Evolutionary conservation across 2,797 vertebrate species (phyloP), one percentile per base, ranked within the genome.

Genomic region (Sebastolobus alascanus): DNA sequence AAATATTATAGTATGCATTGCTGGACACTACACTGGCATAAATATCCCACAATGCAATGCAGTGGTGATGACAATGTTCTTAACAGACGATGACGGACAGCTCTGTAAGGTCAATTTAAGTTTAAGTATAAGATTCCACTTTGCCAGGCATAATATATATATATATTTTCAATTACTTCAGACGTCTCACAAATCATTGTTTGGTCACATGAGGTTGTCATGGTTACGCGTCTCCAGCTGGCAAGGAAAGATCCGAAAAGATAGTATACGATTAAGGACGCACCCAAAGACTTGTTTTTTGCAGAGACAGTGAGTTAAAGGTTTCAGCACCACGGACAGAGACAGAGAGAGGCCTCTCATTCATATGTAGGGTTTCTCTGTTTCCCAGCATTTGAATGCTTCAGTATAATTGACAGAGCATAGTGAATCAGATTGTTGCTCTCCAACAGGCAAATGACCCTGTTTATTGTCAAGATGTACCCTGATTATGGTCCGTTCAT

Each of bases 251-350:
- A n/a, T 31, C 31, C 5, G 31, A 31, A 31, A 31, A 31, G 31
- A 31, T 46, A 46, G 14, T 50, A 4, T 52, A 8, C 2, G 18
- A n/a, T 52, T 52, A 52, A 1, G 8, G 46, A 50, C 4, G 1
- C 18, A 9, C 46, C 4, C 46, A 52, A 2, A 52, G 46, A 22
- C 3, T 4, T 12, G 14, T 2, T 31, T n/a, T 67, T 31, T 35
- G 29, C 5, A 11, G 31, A 13, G 11, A 13, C 12, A 12, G 16
- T 7, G 2, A 8, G 22, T 14, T 25, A 8, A 14, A 56, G 43
- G 14, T 29, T 84, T 77, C 61, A 86, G 67, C 46, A 68, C 60
- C 64, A 58, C 0, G 55, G 55, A 84, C 69, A 82, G 73, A 68
- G 67, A 52, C 60, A 27, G 18, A 38, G 4, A 37, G 35, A 31